Percentiles rank a stretch among this genome's conserved stretches.
phyloP scores from a whole-genome alignment of 2,888 invertebrate species.

The Fragum whitleyi region DNA sequence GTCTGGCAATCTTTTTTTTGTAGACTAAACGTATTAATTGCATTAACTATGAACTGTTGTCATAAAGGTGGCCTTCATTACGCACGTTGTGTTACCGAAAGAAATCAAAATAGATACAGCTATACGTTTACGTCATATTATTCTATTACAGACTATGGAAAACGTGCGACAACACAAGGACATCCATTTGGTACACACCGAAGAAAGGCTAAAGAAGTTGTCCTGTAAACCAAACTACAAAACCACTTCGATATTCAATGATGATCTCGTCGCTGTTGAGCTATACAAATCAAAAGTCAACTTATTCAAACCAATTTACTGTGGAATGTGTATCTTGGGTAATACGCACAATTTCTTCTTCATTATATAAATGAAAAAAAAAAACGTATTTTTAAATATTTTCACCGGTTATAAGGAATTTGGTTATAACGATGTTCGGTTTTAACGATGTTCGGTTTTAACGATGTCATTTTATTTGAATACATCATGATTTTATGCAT shows the following conservation, averaged over 20 bases:
- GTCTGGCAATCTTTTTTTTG: too few species aligned
- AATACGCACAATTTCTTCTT: background rate
- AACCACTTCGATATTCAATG: constrained; percentile 13
- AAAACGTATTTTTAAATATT: background rate
- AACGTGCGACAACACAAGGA: constrained; percentile 12
- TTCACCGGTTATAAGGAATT: background rate
- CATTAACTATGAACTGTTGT: background rate
- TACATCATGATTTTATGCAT: too few species aligned
- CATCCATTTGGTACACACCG: constrained; percentile 10
- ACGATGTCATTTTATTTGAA: background rate
- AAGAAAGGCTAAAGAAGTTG: constrained; percentile 17
- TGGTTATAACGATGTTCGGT: too few species aligned
- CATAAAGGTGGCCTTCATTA: background rate
- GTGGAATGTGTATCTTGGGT: constrained; percentile 10
- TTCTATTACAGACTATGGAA: constrained; percentile 31
- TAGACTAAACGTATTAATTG: background rate
- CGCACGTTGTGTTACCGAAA: too few species aligned
- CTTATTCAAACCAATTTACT: constrained; percentile 11
- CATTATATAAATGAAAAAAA: background rate
- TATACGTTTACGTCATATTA: too few species aligned
- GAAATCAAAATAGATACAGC: too few species aligned
- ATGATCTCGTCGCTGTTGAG: constrained; percentile 15
- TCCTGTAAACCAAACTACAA: constrained; percentile 18
- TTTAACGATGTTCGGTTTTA: too few species aligned
- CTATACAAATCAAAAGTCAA: constrained; percentile 2